Conservation (phyloP, 2,797 vertebrate species). For the Cyprinella venusta region DNA sequence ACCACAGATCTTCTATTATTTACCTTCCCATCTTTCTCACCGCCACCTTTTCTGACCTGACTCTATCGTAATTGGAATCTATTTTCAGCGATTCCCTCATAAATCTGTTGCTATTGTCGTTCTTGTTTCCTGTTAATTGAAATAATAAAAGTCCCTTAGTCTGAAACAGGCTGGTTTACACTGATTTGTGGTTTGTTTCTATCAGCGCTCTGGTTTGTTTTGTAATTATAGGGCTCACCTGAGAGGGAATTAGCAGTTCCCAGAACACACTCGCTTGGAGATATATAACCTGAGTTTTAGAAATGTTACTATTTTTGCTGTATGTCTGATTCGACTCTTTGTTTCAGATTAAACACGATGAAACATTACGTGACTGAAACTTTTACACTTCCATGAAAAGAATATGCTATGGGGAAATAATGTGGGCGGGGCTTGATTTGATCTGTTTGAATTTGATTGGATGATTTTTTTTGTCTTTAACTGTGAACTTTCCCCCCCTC, state of each 20-base stretch:
- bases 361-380: not conserved
- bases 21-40: slow-evolving; percentile 8
- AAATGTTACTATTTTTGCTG: not conserved
- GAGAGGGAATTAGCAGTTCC: not conserved
- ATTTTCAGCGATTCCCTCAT: slow-evolving; percentile 50
- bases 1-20: slow-evolving; percentile 18
- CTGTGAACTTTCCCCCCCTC: not conserved
- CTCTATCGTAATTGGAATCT: slow-evolving; percentile 56
- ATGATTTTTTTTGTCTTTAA: not conserved
- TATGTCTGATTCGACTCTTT: not conserved
- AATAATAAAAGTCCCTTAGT: slow-evolving; percentile 56
- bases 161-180: slow-evolving; percentile 36
- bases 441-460: not conserved
- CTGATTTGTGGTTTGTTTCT: slow-evolving; percentile 24
- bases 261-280: not conserved
- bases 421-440: not conserved
- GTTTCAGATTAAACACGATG: not conserved
- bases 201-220: slow-evolving; percentile 47
- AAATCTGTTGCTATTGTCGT: slow-evolving; percentile 45
- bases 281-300: not conserved
- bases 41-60: slow-evolving; percentile 42
- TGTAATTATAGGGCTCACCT: slow-evolving; percentile 17
- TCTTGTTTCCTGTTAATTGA: slow-evolving; percentile 55
- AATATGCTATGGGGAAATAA: not conserved
- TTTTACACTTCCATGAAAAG: not conserved